Base-by-base conservation (phyloP, 23 tunicate species). In the Ascidia mentula region DNA sequence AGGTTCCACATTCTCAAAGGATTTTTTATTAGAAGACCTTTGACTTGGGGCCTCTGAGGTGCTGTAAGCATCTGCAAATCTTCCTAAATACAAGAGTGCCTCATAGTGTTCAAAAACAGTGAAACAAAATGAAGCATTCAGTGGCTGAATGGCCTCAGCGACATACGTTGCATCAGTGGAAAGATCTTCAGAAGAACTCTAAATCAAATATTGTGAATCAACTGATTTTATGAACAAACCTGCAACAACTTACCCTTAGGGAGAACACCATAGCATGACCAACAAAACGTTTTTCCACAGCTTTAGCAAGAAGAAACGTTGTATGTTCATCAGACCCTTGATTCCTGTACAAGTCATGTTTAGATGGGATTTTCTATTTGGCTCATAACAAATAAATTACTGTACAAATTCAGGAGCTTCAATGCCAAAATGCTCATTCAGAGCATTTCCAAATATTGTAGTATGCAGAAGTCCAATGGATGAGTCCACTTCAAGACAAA, bases 401-500 rank as follows among this genome's bases (percentile, higher is more conserved):
- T 36, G 6, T 20, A 6, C 32, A 18, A 71, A 71, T 34, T 36
- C 35, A 2, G 74, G 38, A 3, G 74, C 74, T 34, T 71, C 74
- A 71, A 71, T 71, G 30, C 74, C 74, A 71, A 7, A 71, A 71
- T 6, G 30, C 32, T 34, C 32, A 6, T 71, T 71, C 34, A 71
- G 13, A 2, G 38, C n/a, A 20, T 71, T 18, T 36, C 74, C 74
- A 71, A 71, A 71, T n/a, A 34, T 22, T 3, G 74, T 34, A 20
- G 32, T 34, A 22, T 34, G 74, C 13, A 71, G 32, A 36, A 71
- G 38, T 7, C 74, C 74, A 71, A 34, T 22, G 1, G 1, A 2
- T 6, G 74, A 28, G 74, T 71, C 74, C 4, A 71, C 74, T 9
- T 71, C 74, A 3, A 71, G 1, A 6, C 38, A 34, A 3, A 71